These are phyloP conservation scores for Drosophila obscura DNA, from an alignment of 1,140 invertebrate species.

Conservation along the genomic window DNA sequence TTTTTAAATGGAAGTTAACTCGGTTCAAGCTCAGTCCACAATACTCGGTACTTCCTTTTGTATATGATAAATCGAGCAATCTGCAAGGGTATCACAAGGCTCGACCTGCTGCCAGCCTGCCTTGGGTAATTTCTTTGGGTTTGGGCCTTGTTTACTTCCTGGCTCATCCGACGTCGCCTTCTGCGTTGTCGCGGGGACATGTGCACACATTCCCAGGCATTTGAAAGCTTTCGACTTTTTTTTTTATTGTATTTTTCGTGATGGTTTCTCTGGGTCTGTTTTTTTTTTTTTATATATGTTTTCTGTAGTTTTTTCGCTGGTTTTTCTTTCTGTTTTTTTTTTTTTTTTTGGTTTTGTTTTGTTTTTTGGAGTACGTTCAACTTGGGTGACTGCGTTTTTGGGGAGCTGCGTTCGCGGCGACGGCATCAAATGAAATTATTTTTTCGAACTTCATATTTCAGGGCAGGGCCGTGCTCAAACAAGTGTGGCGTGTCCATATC, in stretches of 20 bases:
- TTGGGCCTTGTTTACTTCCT: slow-evolving; percentile 73
- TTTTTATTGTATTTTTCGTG: slow-evolving; percentile 10
- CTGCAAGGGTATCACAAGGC: too few relatives aligned
- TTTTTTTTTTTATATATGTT: not conserved
- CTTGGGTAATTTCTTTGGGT: slow-evolving; percentile 21
- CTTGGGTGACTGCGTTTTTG: slow-evolving; percentile 70
- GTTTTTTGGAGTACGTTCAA: slow-evolving; percentile 73
- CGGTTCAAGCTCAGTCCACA: too few relatives aligned
- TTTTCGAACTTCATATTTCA: slow-evolving; percentile 82
- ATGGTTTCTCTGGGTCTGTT: not conserved
- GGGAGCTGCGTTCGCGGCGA: slow-evolving; percentile 52
- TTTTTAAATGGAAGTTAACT: too few relatives aligned
- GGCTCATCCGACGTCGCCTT: slow-evolving; percentile 58
- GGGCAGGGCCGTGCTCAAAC: slow-evolving; percentile 31
- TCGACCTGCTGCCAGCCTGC: not conserved
- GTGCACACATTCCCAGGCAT: slow-evolving; percentile 70
- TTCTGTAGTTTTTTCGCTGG: slow-evolving; percentile 10
- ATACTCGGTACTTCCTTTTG: too few relatives aligned
- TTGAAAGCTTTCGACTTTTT: slow-evolving; percentile 54
- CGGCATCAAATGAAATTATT: slow-evolving; percentile 66
- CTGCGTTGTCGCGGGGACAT: slow-evolving; percentile 39
- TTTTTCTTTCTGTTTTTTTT: slow-evolving; percentile 11
- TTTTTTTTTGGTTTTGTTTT: not conserved
- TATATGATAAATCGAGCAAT: too few relatives aligned
- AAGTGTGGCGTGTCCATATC: slow-evolving; percentile 68